Evolutionary conservation across 2,888 invertebrate species (phyloP).

Genomic region (Gryllus longicercus): DNA sequence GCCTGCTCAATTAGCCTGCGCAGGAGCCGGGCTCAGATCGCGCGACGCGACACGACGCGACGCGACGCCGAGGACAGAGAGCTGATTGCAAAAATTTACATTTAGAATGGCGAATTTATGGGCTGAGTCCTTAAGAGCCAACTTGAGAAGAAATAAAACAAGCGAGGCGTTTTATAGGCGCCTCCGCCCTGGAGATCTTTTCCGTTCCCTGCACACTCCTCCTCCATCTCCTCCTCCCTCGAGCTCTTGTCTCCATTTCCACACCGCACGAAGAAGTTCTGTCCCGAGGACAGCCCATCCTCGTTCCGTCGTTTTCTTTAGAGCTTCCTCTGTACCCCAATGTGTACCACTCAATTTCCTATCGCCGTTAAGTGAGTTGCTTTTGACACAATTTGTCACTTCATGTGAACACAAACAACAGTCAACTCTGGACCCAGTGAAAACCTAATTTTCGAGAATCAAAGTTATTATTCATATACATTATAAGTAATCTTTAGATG

Average conservation of each 20-base stretch:
- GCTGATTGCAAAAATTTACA: constrained; percentile 17
- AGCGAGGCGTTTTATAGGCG: background rate
- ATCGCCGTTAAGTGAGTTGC: too few relatives aligned
- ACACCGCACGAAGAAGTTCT: background rate
- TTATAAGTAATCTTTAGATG: too few relatives aligned
- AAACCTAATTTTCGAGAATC: too few relatives aligned
- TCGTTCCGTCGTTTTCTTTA: too few relatives aligned
- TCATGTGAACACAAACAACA: too few relatives aligned
- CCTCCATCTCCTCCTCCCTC: background rate
- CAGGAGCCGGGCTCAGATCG: background rate
- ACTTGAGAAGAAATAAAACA: constrained; percentile 8
- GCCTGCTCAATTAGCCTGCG: background rate
- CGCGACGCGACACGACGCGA: too few relatives aligned
- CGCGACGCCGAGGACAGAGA: background rate
- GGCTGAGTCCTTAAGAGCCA: background rate
- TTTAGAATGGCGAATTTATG: constrained; percentile 17
- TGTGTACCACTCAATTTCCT: too few relatives aligned
- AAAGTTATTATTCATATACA: too few relatives aligned
- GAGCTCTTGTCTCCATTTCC: background rate
- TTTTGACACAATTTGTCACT: too few relatives aligned
- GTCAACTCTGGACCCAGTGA: too few relatives aligned
- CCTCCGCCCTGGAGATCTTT: background rate
- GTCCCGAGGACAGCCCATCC: too few relatives aligned
- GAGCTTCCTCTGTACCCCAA: too few relatives aligned
- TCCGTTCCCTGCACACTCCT: background rate